Percentiles rank a stretch among this genome's conserved stretches.
Evolutionary conservation across 2,113 vertebrate species (phyloP).

Genomic region (Zapus hudsonius): DNA sequence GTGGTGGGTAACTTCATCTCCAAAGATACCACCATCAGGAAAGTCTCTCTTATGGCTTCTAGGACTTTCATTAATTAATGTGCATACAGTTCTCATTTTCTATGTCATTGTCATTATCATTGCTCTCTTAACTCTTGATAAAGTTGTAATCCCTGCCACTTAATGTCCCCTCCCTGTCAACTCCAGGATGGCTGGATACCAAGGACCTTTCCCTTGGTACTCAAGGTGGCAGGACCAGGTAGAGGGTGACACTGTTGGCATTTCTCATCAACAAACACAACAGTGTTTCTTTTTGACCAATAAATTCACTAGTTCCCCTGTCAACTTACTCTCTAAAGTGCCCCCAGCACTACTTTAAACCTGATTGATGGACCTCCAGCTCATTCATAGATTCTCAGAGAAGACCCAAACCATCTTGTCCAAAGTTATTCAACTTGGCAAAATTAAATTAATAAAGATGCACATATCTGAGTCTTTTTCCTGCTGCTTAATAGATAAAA

Average conservation of each 20-base stretch:
- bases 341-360: neutral
- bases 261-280: neutral
- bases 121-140: too few relatives aligned
- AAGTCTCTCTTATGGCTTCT: too few relatives aligned
- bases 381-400: neutral
- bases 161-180: neutral
- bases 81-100: too few relatives aligned
- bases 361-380: neutral
- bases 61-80: too few relatives aligned
- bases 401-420: neutral
- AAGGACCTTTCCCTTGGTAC: neutral
- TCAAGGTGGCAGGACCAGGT: too few relatives aligned
- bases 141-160: neutral
- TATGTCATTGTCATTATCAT: too few relatives aligned
- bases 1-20: too few relatives aligned
- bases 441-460: neutral
- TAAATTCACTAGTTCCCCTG: neutral
- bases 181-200: neutral
- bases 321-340: neutral
- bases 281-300: neutral
- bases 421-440: neutral
- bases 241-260: accelerated
- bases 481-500: neutral
- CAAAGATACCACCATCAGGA: too few relatives aligned
- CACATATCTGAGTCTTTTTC: neutral